Base-by-base conservation (phyloP, 2,888 invertebrate species). In the Phyllotreta cruciferae region DNA sequence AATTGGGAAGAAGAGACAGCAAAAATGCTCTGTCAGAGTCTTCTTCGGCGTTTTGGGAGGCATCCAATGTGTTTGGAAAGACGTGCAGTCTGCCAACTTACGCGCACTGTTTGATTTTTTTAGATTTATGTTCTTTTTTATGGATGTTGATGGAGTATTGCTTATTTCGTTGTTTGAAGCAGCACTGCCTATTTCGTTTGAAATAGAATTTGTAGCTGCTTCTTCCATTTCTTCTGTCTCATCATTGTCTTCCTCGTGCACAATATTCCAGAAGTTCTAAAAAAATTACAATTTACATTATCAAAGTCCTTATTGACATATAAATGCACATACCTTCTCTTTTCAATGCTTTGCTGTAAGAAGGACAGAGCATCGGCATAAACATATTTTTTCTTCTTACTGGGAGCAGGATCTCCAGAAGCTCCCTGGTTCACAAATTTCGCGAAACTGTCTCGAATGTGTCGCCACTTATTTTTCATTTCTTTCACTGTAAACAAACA, bases 381-480 rank as follows among this genome's bases (percentile, higher is more conserved):
- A 5, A 67, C 52, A 58, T 69, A 64, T 62, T 64, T 67, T 42
- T 62, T 44, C 4, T 44, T 44, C 14, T 44, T 44, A 24, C 24
- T 24, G 24, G 24, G 24, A 24, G 24, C 24, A 24, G 44, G 44
- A 44, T 44, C 62, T 53, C 56, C 63, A 4, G 38, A 55, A 53
- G 7, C 47, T 10, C 56, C 67, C 44, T 60, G 66, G 54, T 67
- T 66, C 1, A 64, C 41, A 49, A 62, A 69, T 41, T 65, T 67
- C 37, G 42, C 45, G 56, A 60, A 69, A 34, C 36, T 61, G 34
- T 64, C 64, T 41, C 67, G 63, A 38, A 70, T 49, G 47, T 67
- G 65, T 34, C 62, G 64, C 68, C 67, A 70, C 62, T 66, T 70
- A 10, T 49, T 69, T 53, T 69, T 68, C 60, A 70, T 56, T 35